Percentiles rank a stretch among this genome's conserved stretches.
phyloP scores from a whole-genome alignment of 2,797 vertebrate species.

The Neosilurus hyrtlii region DNA sequence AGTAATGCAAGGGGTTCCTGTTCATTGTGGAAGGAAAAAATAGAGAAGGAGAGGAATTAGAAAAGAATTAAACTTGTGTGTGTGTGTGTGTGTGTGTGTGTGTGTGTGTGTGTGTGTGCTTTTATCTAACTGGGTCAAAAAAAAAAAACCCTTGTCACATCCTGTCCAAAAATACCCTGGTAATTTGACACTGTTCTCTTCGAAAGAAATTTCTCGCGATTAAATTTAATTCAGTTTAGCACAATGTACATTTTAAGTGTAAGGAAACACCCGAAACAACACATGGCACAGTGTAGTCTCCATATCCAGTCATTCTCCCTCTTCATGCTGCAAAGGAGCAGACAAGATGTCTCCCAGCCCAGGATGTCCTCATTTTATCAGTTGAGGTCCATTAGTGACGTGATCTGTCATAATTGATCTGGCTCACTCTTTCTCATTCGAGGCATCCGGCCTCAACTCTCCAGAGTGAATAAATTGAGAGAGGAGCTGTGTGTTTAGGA shows the following conservation, averaged over 20 bases:
- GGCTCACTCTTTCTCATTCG: slow-evolving; percentile 14
- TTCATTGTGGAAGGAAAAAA: slow-evolving; percentile 19
- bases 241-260: background rate
- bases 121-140: slow-evolving; percentile 13
- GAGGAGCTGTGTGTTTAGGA: slow-evolving; percentile 21
- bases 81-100: background rate
- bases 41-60: background rate
- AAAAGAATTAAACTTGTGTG: background rate
- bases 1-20: slow-evolving; percentile 20
- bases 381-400: slow-evolving; percentile 48
- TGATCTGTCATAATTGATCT: slow-evolving; percentile 41
- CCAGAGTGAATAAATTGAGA: slow-evolving; percentile 35
- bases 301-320: background rate
- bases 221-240: background rate
- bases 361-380: slow-evolving; percentile 31
- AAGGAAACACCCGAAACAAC: too few species aligned
- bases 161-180: background rate
- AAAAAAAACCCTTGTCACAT: background rate
- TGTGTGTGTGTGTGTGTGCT: background rate
- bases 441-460: slow-evolving; percentile 31
- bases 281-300: background rate
- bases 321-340: background rate
- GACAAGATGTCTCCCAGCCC: slow-evolving; percentile 21
- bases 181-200: background rate
- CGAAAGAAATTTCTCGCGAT: background rate